Evolutionary conservation across 2,888 invertebrate genomes (phyloP).

Genomic region (Apocheima hispidaria): DNA sequence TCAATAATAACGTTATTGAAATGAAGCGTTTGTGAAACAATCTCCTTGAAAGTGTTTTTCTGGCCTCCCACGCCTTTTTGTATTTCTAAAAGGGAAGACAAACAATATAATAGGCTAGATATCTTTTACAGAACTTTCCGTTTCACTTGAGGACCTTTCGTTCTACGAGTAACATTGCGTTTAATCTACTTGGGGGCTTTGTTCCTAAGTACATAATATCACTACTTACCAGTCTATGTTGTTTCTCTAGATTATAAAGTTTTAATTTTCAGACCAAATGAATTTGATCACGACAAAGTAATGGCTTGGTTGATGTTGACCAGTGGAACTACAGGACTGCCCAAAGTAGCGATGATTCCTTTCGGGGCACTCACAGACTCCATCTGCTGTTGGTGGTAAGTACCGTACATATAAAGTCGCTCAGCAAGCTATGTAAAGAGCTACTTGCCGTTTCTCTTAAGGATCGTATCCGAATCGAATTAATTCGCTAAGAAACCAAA

Average conservation of each 20-base stretch:
- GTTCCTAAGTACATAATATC: too few relatives aligned
- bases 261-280: constrained; percentile 52
- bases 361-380: constrained; percentile 42
- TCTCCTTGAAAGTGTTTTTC: constrained; percentile 11
- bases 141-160: not conserved
- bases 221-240: too few relatives aligned
- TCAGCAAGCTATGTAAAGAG: too few relatives aligned
- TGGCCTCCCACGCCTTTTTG: constrained; percentile 2
- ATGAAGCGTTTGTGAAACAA: constrained; percentile 21
- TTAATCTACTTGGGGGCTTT: too few relatives aligned
- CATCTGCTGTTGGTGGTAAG: constrained; percentile 60
- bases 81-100: constrained; percentile 6
- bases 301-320: constrained; percentile 63
- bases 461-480: too few relatives aligned
- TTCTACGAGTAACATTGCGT: too few relatives aligned
- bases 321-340: constrained; percentile 65
- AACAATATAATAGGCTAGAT: constrained; percentile 5
- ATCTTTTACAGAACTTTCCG: not conserved
- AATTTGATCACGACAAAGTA: constrained; percentile 55
- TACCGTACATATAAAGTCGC: not conserved
- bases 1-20: constrained; percentile 6
- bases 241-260: not conserved
- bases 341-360: constrained; percentile 60
- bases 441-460: too few relatives aligned
- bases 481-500: too few relatives aligned